phyloP scores from a whole-genome alignment of 2,113 vertebrate species.

The Phasianus colchicus region DNA sequence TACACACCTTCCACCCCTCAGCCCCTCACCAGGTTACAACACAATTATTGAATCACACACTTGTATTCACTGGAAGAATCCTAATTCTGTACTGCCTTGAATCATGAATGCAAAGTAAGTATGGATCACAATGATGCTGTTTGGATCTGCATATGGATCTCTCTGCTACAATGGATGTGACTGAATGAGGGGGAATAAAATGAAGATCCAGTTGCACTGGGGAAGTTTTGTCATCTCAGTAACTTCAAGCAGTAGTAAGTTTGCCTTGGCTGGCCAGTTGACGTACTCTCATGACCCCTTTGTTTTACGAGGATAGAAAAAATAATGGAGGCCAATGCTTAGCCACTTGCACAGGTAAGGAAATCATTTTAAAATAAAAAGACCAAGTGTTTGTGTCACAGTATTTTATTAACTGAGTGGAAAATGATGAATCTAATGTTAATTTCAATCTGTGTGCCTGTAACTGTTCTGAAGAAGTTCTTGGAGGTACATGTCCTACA shows the following conservation, averaged over 20 bases:
- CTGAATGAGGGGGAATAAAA: not conserved
- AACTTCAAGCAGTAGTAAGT: not conserved
- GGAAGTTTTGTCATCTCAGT: not conserved
- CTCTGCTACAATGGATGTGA: not conserved
- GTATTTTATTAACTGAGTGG: not conserved
- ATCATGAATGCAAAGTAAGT: constrained; percentile 25
- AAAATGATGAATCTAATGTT: not conserved
- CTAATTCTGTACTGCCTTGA: constrained; percentile 5
- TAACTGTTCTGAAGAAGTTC: not conserved
- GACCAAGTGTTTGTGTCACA: not conserved
- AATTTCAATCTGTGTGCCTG: not conserved
- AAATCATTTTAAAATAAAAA: not conserved
- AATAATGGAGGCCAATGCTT: not conserved
- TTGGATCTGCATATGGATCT: not conserved
- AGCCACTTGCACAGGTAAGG: not conserved
- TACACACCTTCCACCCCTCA: not conserved
- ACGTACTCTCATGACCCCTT: not conserved
- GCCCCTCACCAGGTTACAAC: not conserved
- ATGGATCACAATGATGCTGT: not conserved
- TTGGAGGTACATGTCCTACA: not conserved
- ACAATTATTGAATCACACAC: not conserved
- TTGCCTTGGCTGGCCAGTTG: not conserved
- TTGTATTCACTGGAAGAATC: not conserved
- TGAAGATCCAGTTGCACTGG: not conserved
- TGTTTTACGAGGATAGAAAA: not conserved